Percentiles rank a stretch among this genome's conserved stretches.
phyloP scores from a whole-genome alignment of 1,140 invertebrate species.

The Triops longicaudatus region DNA sequence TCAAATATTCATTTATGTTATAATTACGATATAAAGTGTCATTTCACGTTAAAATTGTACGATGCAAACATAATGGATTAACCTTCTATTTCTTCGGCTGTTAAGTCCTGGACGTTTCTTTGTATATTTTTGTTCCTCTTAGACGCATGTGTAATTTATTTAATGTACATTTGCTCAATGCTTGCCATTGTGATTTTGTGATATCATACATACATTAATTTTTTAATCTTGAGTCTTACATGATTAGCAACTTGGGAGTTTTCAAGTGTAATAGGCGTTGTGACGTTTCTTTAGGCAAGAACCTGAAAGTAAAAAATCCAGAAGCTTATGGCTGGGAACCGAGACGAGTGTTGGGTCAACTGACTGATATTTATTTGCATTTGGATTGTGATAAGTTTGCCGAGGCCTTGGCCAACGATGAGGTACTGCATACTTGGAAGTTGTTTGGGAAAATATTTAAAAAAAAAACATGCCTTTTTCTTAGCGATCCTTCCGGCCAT shows the following conservation, averaged over 20 bases:
- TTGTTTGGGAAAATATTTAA: neutral
- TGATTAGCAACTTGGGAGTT: neutral
- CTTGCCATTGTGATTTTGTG: too few species aligned
- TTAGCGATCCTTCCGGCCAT: conserved; percentile 84
- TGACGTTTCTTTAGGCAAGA: conserved; percentile 50
- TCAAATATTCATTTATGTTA: too few species aligned
- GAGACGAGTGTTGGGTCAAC: conserved; percentile 72
- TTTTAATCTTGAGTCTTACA: too few species aligned
- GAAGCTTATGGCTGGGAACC: conserved; percentile 97
- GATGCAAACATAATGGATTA: too few species aligned
- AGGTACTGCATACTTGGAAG: conserved; percentile 47
- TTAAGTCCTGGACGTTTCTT: too few species aligned
- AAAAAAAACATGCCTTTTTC: conserved; percentile 15
- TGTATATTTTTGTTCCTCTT: too few species aligned
- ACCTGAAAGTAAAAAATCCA: conserved; percentile 90
- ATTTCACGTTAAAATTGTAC: too few species aligned
- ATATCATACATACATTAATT: too few species aligned
- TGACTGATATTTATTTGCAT: conserved; percentile 95
- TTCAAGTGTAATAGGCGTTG: neutral
- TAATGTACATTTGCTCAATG: too few species aligned
- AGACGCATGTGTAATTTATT: too few species aligned
- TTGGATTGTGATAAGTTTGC: conserved; percentile 86
- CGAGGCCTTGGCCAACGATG: conserved; percentile 77
- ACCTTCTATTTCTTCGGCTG: too few species aligned
- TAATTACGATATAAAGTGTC: too few species aligned